Conservation (phyloP, 2,888 invertebrate species). For the Copidosoma aretas region DNA sequence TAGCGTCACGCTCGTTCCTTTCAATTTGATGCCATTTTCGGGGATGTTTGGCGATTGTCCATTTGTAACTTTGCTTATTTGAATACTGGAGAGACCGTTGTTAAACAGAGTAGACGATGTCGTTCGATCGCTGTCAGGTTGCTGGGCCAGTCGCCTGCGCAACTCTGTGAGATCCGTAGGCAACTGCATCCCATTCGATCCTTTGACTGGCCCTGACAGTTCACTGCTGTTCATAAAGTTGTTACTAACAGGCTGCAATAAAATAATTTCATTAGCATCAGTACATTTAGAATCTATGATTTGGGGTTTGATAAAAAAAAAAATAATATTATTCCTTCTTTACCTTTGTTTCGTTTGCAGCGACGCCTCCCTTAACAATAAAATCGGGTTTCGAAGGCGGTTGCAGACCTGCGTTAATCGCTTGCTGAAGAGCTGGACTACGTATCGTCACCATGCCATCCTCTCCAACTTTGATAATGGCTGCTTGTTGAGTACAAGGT, state of each 20-base stretch:
- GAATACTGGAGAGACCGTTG: slow-evolving; percentile 58
- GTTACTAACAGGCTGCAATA: slow-evolving; percentile 38
- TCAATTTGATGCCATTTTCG: slow-evolving; percentile 59
- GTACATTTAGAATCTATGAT: slow-evolving; percentile 6
- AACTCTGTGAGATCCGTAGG: slow-evolving; percentile 56
- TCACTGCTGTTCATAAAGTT: slow-evolving; percentile 33
- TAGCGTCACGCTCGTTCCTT: slow-evolving; percentile 59
- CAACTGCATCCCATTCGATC: slow-evolving; percentile 50
- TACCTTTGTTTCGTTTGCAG: background rate
- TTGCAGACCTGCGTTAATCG: slow-evolving; percentile 60
- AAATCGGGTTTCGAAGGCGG: slow-evolving; percentile 60
- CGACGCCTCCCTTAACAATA: slow-evolving; percentile 53
- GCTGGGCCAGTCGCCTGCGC: slow-evolving; percentile 49
- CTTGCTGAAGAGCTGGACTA: slow-evolving; percentile 71
- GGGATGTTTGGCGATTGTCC: slow-evolving; percentile 44
- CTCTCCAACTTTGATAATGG: slow-evolving; percentile 72
- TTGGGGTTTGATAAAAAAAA: no score
- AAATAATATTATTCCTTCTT: background rate
- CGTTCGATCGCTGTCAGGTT: slow-evolving; percentile 13
- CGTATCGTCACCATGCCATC: slow-evolving; percentile 86
- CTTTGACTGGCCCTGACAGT: slow-evolving; percentile 43
- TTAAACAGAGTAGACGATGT: slow-evolving; percentile 31
- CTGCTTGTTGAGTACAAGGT: slow-evolving; percentile 63
- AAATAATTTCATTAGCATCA: background rate
- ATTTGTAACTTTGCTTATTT: slow-evolving; percentile 58